These are phyloP conservation scores for Nematopogon swammerdamellus DNA, from an alignment of 2,888 invertebrate species.

Conservation along the genomic window DNA sequence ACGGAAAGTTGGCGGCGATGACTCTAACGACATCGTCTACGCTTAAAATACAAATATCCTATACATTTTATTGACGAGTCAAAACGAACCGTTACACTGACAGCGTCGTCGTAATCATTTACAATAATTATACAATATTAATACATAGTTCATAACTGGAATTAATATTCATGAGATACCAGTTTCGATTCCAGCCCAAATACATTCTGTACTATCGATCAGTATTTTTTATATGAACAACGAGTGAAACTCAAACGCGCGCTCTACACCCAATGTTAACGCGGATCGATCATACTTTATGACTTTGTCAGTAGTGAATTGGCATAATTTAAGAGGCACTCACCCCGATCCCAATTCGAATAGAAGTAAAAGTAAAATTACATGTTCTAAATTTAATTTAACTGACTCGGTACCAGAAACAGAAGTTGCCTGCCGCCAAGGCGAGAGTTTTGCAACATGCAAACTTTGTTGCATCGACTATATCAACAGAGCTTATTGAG, in stretches of 20 bases:
- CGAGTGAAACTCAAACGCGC: neutral
- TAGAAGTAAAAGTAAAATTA: too few relatives aligned
- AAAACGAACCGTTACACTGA: neutral
- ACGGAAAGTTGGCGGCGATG: neutral
- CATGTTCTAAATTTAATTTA: too few relatives aligned
- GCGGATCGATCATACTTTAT: too few relatives aligned
- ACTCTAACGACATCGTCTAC: neutral
- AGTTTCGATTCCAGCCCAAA: neutral
- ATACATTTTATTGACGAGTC: neutral
- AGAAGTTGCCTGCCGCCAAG: too few relatives aligned
- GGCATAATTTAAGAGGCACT: too few relatives aligned
- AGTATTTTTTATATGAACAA: neutral
- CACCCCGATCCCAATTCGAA: too few relatives aligned
- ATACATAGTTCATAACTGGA: neutral
- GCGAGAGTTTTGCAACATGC: too few relatives aligned
- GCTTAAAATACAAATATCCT: neutral
- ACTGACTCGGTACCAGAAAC: too few relatives aligned
- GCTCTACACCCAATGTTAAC: too few relatives aligned
- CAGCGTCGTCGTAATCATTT: neutral
- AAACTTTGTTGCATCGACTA: too few relatives aligned
- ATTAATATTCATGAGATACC: neutral
- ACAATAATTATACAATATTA: neutral
- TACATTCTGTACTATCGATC: neutral
- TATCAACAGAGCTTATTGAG: too few relatives aligned
- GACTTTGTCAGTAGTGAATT: too few relatives aligned